Percentiles rank a stretch among this genome's conserved stretches.
phyloP scores from a whole-genome alignment of 2,797 vertebrate species.

The Anguilla anguilla region DNA sequence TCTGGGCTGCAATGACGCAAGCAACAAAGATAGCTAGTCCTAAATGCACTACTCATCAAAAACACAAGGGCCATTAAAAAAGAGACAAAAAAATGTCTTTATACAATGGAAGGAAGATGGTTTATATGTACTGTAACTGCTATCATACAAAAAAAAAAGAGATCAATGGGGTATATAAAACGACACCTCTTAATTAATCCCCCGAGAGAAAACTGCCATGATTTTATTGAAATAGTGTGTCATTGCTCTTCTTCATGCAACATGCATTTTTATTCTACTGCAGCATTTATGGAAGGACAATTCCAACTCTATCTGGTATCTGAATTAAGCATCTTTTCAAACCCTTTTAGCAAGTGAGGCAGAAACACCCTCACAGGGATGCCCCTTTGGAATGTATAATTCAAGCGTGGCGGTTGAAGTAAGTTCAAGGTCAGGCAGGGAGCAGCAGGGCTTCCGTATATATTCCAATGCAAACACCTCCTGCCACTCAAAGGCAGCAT shows the following conservation, averaged over 20 bases:
- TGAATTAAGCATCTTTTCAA: conserved; percentile 26
- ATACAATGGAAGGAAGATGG: conserved; percentile 17
- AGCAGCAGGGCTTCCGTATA: conserved; percentile 38
- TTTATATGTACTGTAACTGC: neutral
- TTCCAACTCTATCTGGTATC: neutral
- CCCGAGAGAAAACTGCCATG: conserved; percentile 31
- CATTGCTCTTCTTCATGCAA: neutral
- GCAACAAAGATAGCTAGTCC: conserved; percentile 37
- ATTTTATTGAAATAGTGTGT: conserved; percentile 3
- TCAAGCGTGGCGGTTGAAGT: conserved; percentile 34
- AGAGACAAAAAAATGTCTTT: conserved; percentile 30
- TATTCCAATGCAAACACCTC: conserved; percentile 40
- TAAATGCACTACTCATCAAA: conserved; percentile 27
- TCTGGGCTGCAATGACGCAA: conserved; percentile 48
- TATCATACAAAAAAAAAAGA: neutral
- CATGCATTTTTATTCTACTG: neutral
- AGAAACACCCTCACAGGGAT: conserved; percentile 19
- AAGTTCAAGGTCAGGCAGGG: conserved; percentile 50
- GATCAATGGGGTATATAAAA: conserved; percentile 1
- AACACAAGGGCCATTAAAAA: conserved; percentile 33
- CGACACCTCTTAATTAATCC: conserved; percentile 20
- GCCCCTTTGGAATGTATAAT: conserved; percentile 31
- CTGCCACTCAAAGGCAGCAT: conserved; percentile 47
- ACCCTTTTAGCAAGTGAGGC: conserved; percentile 42
- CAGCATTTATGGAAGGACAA: neutral